phyloP scores from a whole-genome alignment of 2,888 invertebrate species.

The Nephrocerus scutellatus region DNA sequence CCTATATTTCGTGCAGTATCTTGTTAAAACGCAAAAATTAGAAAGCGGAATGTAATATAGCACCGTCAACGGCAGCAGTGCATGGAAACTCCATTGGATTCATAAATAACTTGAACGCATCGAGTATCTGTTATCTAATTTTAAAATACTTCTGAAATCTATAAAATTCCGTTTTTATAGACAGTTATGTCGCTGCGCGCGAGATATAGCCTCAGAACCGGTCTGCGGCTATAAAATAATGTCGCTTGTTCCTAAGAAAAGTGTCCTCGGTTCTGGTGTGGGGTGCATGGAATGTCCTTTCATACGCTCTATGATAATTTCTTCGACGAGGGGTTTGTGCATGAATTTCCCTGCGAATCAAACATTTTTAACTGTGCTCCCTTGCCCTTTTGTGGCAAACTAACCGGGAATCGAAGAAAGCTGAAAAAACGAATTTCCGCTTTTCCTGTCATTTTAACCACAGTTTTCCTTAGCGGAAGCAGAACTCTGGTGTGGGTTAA shows the following conservation, averaged over 20 bases:
- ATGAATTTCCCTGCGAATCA: conserved; percentile 7
- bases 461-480: conserved; percentile 28
- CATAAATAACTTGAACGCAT: too few relatives aligned
- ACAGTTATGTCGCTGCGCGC: conserved; percentile 16
- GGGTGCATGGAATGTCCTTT: not conserved
- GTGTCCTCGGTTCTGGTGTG: not conserved
- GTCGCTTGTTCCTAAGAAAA: conserved; percentile 4
- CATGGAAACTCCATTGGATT: too few relatives aligned
- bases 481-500: conserved; percentile 14
- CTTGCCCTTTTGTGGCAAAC: too few relatives aligned
- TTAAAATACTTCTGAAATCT: conserved; percentile 24
- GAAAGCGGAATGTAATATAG: too few relatives aligned
- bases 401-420: too few relatives aligned
- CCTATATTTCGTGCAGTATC: too few relatives aligned
- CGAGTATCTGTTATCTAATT: conserved; percentile 29
- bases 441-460: conserved; percentile 27
- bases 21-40: too few relatives aligned
- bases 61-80: too few relatives aligned
- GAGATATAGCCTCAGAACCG: not conserved
- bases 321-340: conserved; percentile 5
- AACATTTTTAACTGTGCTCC: conserved; percentile 15
- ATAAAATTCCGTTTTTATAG: conserved; percentile 25
- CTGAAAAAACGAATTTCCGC: conserved; percentile 5
- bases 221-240: conserved; percentile 18
- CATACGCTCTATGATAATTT: not conserved